Percentiles rank a stretch among this genome's conserved stretches.
These are phyloP conservation scores for Channa maculata DNA, from an alignment of 2,113 vertebrate genomes.

Conservation along the genomic window DNA sequence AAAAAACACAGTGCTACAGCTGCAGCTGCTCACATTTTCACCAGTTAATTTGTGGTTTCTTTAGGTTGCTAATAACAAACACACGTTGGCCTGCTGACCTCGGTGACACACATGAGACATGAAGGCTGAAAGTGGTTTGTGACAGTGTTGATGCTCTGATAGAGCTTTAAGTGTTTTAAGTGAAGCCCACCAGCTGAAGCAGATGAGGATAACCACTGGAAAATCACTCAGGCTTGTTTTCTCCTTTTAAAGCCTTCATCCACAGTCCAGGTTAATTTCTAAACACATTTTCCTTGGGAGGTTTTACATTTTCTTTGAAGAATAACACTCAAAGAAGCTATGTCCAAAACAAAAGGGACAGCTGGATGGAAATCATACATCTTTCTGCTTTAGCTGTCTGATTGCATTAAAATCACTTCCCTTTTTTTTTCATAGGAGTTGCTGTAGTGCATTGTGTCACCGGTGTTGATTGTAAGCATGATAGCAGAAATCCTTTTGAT, in stretches of 20 bases:
- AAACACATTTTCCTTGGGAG: conserved; percentile 6
- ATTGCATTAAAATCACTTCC: conserved; percentile 36
- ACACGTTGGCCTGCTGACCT: conserved; percentile 22
- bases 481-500: conserved; percentile 58
- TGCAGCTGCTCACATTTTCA: conserved; percentile 2
- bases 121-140: conserved; percentile 19
- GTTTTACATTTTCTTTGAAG: conserved; percentile 9
- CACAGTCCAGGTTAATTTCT: conserved; percentile 14
- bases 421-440: conserved; percentile 46
- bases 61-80: background rate
- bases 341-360: conserved; percentile 13
- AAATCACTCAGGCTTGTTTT: background rate
- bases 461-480: conserved; percentile 36
- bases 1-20: background rate
- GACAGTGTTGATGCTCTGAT: background rate
- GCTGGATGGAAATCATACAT: background rate
- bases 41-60: background rate
- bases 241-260: background rate
- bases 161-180: conserved; percentile 15
- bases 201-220: too few relatives aligned
- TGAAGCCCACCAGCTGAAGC: background rate
- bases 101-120: conserved; percentile 38
- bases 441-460: conserved; percentile 16
- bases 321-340: conserved; percentile 18
- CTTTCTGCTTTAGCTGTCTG: conserved; percentile 40